phyloP scores from a whole-genome alignment of 1,140 invertebrate genomes.

The Hyposmocoma kahamanoa region DNA sequence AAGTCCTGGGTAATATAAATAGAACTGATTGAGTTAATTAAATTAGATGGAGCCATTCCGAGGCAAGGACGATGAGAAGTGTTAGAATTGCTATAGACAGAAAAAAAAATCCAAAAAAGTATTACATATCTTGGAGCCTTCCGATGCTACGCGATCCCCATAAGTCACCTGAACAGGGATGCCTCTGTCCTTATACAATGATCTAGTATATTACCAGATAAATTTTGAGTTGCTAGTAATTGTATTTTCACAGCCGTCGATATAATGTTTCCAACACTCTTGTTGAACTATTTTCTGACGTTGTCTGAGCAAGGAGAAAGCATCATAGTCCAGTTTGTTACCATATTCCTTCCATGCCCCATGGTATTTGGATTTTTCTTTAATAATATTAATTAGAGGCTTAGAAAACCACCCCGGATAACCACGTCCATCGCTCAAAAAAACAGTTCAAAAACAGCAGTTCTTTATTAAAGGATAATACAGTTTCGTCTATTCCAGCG shows the following conservation, averaged over 20 bases:
- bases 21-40: neutral
- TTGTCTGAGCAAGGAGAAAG: neutral
- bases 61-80: too few species aligned
- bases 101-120: neutral
- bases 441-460: neutral
- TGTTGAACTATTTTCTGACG: neutral
- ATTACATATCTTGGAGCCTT: neutral
- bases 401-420: neutral
- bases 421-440: neutral
- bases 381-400: neutral
- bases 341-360: neutral
- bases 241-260: neutral
- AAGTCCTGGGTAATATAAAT: neutral
- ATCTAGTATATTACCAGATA: neutral
- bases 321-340: neutral
- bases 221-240: neutral
- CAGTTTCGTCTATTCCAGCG: neutral
- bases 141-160: neutral
- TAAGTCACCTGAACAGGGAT: neutral
- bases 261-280: neutral
- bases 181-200: neutral
- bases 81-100: too few species aligned
- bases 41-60: neutral
- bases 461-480: neutral
- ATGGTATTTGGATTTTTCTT: neutral